A percentile compares a stretch with the other conserved stretches of the same genome.
Conservation (phyloP, 64 coral and sea anemone genomes). For the Pocillopora damicornis region DNA sequence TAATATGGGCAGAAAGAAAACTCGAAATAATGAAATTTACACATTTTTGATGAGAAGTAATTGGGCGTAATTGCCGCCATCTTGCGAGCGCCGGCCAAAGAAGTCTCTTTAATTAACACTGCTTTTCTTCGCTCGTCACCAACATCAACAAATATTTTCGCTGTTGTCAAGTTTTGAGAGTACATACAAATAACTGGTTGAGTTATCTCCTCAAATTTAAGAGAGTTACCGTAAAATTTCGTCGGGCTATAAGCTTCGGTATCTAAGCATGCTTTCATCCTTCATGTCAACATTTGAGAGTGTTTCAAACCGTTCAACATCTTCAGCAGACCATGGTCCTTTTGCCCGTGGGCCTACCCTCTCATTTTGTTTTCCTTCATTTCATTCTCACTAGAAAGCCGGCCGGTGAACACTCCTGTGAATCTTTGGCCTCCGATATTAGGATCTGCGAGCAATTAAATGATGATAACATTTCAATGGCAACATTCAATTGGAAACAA, state of each 20-base stretch:
- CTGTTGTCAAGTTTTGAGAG: constrained; percentile 87
- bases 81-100: constrained; percentile 77
- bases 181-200: constrained; percentile 57
- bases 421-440: constrained; percentile 4
- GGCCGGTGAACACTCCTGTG: not conserved
- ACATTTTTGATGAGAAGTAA: constrained; percentile 93
- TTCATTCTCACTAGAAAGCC: not conserved
- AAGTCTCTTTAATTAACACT: constrained; percentile 94
- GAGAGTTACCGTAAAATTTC: constrained; percentile 13
- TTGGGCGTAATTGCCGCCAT: constrained; percentile 95
- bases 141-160: constrained; percentile 67
- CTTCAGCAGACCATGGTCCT: not conserved
- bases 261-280: not conserved
- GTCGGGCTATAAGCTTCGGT: not conserved
- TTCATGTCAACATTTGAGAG: not conserved
- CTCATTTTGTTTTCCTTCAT: too few relatives aligned
- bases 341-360: too few relatives aligned
- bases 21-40: constrained; percentile 98
- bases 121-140: constrained; percentile 80
- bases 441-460: constrained; percentile 15
- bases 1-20: constrained; percentile 48
- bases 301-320: not conserved
- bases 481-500: constrained; percentile 31
- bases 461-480: constrained; percentile 32
- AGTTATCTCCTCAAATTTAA: constrained; percentile 49